phyloP scores from a whole-genome alignment of 2,797 vertebrate species.

The Podargus strigoides region DNA sequence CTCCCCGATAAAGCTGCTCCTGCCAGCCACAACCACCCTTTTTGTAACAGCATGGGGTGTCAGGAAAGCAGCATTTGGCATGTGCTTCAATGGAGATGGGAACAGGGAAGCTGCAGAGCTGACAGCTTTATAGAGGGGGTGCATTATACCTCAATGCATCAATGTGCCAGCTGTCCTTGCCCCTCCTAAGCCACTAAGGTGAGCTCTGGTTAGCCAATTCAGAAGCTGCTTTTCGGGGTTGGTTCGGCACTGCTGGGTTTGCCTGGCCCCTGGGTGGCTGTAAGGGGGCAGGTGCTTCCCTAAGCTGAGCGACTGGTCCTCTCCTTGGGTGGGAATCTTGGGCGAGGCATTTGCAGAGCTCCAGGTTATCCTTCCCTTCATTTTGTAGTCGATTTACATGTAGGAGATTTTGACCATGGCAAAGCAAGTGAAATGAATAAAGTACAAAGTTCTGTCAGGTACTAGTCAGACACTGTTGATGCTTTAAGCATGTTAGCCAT shows the following conservation, averaged over 20 bases:
- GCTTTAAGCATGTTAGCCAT: constrained; percentile 90
- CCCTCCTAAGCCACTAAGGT: neutral
- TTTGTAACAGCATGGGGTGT: constrained; percentile 22
- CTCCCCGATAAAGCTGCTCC: constrained; percentile 9
- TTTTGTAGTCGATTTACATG: constrained; percentile 90
- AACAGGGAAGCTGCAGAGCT: neutral
- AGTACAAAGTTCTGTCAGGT: constrained; percentile 93
- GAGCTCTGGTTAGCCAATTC: neutral
- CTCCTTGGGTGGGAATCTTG: constrained; percentile 27
- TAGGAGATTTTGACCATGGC: constrained; percentile 95
- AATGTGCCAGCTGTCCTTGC: neutral
- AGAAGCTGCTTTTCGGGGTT: neutral
- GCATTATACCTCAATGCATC: neutral
- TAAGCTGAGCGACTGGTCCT: constrained; percentile 47
- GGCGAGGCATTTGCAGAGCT: constrained; percentile 87
- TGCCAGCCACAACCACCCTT: neutral
- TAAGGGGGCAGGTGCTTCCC: constrained; percentile 26
- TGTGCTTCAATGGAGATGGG: constrained; percentile 55
- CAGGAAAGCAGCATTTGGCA: constrained; percentile 50
- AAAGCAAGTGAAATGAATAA: constrained; percentile 97
- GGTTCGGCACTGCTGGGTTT: constrained; percentile 1
- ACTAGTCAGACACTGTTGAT: constrained; percentile 94
- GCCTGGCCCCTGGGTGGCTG: constrained; percentile 12
- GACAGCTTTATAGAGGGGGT: neutral
- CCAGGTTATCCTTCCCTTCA: constrained; percentile 89